A percentile compares a stretch with the other conserved stretches of the same genome.
Conservation (phyloP, 2,888 invertebrate species). For the Tortrix viridana region DNA sequence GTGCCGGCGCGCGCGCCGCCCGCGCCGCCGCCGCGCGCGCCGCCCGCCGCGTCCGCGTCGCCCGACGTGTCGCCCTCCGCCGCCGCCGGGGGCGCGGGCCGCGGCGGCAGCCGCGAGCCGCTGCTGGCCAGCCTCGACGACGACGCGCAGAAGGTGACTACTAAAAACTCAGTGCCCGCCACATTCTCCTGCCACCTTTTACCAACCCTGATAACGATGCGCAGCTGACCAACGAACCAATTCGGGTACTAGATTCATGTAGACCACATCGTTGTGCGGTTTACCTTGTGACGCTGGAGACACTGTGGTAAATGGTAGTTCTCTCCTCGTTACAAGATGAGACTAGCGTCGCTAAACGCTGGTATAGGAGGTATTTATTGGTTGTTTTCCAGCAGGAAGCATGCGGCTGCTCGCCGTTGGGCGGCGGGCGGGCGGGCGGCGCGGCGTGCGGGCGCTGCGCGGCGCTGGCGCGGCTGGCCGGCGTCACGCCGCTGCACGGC, state of each 20-base stretch:
- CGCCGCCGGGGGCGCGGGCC: constrained; percentile 50
- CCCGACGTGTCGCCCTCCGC: constrained; percentile 48
- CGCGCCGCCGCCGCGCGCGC: constrained; percentile 47
- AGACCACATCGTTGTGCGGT: too few species aligned
- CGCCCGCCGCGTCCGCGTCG: constrained; percentile 44
- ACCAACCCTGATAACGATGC: too few species aligned
- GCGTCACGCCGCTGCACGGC: constrained; percentile 89
- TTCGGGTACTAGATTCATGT: too few species aligned
- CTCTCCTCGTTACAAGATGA: too few species aligned
- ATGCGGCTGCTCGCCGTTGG: constrained; percentile 50
- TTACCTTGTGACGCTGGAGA: too few species aligned
- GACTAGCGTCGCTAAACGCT: too few species aligned
- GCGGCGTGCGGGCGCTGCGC: constrained; percentile 81
- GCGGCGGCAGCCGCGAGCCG: constrained; percentile 85
- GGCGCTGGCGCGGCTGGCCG: constrained; percentile 87
- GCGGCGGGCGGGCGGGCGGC: constrained; percentile 46
- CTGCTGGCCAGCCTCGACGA: constrained; percentile 84
- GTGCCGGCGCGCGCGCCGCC: constrained; percentile 73
- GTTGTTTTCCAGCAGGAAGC: constrained; percentile 41
- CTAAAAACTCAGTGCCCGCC: too few species aligned
- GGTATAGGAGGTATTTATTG: neutral
- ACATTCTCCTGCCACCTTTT: too few species aligned
- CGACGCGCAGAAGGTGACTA: constrained; percentile 70
- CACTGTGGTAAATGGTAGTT: too few species aligned
- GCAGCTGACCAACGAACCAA: too few species aligned